A percentile compares a stretch with the other conserved stretches of the same genome.
Evolutionary conservation across 1,140 invertebrate species (phyloP).

Genomic region (Harlomillsia oculata): DNA sequence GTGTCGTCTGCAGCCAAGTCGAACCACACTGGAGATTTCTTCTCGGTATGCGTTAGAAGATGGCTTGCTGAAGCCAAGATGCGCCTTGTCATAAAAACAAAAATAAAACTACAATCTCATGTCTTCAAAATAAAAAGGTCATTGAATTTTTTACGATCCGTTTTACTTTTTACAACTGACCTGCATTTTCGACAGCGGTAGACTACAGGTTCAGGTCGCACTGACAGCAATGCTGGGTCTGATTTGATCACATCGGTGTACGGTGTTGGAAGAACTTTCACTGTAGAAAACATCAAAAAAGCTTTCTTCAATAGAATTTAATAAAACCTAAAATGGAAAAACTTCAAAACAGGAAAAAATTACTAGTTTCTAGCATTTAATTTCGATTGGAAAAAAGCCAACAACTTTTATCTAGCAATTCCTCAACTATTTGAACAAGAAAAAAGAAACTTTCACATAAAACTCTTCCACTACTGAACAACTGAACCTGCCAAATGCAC

Average conservation of each 20-base stretch:
- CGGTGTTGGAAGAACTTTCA: constrained; percentile 66
- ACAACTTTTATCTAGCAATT: no score
- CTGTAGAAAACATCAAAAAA: constrained; percentile 40
- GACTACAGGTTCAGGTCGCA: constrained; percentile 66
- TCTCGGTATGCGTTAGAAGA: constrained; percentile 53
- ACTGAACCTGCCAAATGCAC: no score
- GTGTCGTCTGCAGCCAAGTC: constrained; percentile 20
- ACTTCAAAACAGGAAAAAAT: no score
- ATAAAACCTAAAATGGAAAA: no score
- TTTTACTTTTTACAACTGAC: constrained; percentile 24
- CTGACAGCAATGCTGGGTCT: constrained; percentile 63
- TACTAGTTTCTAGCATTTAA: no score
- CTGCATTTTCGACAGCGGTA: constrained; percentile 70
- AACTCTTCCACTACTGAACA: no score
- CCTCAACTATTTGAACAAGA: no score
- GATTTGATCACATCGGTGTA: constrained; percentile 65
- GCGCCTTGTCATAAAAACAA: constrained; percentile 42
- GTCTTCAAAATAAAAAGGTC: constrained; percentile 1
- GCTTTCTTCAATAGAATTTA: no score
- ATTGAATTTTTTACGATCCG: no score
- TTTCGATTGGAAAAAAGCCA: no score
- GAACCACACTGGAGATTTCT: constrained; percentile 31
- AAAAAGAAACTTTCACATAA: no score
- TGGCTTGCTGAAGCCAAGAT: constrained; percentile 67
- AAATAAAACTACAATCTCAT: no score